Conservation (phyloP, 1,140 invertebrate genomes). For the Eriocheir sinensis region DNA sequence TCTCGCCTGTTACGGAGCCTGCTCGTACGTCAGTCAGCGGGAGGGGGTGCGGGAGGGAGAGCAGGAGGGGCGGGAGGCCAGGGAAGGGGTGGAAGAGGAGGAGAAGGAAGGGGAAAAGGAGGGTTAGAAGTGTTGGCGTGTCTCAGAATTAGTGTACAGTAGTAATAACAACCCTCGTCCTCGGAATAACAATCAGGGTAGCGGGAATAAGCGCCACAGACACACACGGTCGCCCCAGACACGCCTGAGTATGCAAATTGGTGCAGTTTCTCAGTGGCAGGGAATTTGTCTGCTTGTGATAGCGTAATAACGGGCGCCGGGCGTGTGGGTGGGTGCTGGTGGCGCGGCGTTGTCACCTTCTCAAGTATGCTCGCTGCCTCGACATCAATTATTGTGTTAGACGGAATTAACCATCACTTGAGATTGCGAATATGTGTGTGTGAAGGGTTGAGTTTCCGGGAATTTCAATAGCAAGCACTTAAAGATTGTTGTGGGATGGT, state of each 20-base stretch:
- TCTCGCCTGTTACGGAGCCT: background rate
- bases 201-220: background rate
- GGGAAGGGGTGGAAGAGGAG: background rate
- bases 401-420: background rate
- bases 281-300: background rate
- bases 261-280: background rate
- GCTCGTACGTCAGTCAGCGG: background rate
- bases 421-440: too few relatives aligned
- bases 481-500: too few relatives aligned
- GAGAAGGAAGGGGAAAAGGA: background rate
- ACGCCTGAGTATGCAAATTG: background rate
- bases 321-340: too few relatives aligned
- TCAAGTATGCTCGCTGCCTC: background rate
- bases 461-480: too few relatives aligned
- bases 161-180: background rate
- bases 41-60: background rate
- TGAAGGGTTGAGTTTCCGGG: too few relatives aligned
- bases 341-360: background rate
- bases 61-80: background rate
- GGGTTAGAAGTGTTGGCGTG: background rate
- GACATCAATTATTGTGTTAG: background rate
- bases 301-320: background rate
- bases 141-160: background rate
- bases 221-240: too few relatives aligned
- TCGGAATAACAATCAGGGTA: background rate